Percentiles rank a stretch among this genome's conserved stretches.
These are phyloP conservation scores for Rhopalosiphum maidis DNA, from an alignment of 1,140 invertebrate genomes.

Conservation along the genomic window DNA sequence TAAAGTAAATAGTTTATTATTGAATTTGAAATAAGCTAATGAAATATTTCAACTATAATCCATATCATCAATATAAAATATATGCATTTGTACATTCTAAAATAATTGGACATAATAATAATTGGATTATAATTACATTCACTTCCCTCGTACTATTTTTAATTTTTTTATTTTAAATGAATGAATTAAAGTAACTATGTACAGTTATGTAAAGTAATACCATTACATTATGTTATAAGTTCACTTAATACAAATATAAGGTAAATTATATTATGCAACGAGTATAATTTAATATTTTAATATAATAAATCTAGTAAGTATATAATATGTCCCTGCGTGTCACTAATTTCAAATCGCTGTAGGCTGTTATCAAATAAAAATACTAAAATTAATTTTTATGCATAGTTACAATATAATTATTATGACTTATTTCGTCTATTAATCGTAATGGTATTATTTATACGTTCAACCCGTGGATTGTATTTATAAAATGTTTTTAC, in stretches of 20 bases:
- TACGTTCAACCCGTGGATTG: not conserved
- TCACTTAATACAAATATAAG: not conserved
- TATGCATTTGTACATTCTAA: not conserved
- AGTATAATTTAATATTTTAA: not conserved
- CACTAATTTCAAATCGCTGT: not conserved
- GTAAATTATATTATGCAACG: not conserved
- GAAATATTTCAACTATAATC: not conserved
- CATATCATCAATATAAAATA: not conserved
- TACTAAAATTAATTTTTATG: not conserved
- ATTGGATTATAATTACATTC: not conserved
- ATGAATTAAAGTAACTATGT: not conserved
- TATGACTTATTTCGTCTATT: not conserved
- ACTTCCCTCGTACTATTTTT: not conserved
- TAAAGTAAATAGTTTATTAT: not conserved
- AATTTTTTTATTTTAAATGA: not conserved
- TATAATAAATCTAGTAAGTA: too few relatives aligned
- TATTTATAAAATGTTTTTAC: not conserved
- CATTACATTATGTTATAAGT: not conserved
- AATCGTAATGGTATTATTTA: not conserved
- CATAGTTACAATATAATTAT: not conserved
- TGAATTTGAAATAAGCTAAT: too few relatives aligned
- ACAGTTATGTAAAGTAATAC: not conserved
- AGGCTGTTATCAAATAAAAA: not conserved
- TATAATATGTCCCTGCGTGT: not conserved
- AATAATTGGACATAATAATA: not conserved